Evolutionary conservation across 2,888 invertebrate species (phyloP).

Genomic region (Chaetoderma sp.): DNA sequence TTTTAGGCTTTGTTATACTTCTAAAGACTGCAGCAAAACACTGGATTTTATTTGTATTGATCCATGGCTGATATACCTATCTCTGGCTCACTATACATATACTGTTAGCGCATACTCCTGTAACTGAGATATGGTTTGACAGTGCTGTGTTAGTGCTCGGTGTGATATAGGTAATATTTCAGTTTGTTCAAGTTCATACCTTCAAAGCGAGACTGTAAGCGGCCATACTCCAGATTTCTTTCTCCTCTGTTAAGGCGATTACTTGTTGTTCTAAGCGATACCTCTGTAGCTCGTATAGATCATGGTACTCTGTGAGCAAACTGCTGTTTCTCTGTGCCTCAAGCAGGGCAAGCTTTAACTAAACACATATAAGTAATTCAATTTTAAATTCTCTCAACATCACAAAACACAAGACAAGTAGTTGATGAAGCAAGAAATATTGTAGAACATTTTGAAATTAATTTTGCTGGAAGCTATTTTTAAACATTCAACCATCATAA

Average conservation of each 20-base stretch:
- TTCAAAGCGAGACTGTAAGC: conserved; percentile 68
- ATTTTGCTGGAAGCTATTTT: not conserved
- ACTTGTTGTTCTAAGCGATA: conserved; percentile 64
- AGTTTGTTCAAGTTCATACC: conserved; percentile 45
- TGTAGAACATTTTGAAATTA: too few species aligned
- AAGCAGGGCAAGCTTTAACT: conserved; percentile 64
- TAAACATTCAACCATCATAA: not conserved
- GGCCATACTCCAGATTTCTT: conserved; percentile 68
- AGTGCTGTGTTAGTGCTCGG: too few species aligned
- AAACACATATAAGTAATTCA: conserved; percentile 28
- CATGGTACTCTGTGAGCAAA: conserved; percentile 68
- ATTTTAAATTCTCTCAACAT: not conserved
- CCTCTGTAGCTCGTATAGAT: conserved; percentile 68
- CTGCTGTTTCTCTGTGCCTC: conserved; percentile 68
- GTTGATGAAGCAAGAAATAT: not conserved
- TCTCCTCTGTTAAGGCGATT: conserved; percentile 60
- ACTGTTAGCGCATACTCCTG: too few species aligned
- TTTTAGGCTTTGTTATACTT: too few species aligned
- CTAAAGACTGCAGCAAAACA: too few species aligned
- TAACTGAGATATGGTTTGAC: too few species aligned
- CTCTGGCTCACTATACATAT: too few species aligned
- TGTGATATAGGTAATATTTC: too few species aligned
- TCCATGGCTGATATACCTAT: too few species aligned
- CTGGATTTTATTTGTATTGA: too few species aligned
- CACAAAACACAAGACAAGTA: not conserved